Conservation (phyloP, 2,797 vertebrate species). For the Adelosebastes latens region DNA sequence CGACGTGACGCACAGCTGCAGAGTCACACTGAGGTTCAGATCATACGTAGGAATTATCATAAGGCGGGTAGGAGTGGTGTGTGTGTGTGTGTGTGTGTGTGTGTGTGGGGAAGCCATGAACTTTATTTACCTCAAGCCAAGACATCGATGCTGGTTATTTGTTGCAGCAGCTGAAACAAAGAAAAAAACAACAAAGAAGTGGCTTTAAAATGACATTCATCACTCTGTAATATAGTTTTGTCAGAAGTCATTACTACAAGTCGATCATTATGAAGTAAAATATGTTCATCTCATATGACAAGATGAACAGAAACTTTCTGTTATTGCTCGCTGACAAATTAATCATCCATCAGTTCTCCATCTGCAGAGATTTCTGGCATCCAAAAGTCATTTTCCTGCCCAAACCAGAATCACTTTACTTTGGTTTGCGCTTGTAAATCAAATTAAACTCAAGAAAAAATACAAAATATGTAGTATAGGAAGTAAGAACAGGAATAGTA, state of each 20-base stretch:
- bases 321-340: background rate
- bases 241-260: background rate
- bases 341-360: background rate
- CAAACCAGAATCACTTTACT: background rate
- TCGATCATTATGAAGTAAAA: background rate
- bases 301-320: background rate
- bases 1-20: background rate
- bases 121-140: conserved; percentile 72
- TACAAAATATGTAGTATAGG: background rate
- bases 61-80: background rate
- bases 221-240: background rate
- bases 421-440: background rate
- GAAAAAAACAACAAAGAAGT: conserved; percentile 9
- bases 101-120: background rate
- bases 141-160: conserved; percentile 71
- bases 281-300: background rate
- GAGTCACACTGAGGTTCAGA: conserved; percentile 5
- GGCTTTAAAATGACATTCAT: conserved; percentile 21
- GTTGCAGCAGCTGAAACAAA: conserved; percentile 56
- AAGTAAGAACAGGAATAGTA: background rate
- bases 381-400: background rate
- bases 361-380: background rate
- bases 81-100: background rate
- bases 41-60: conserved; percentile 15
- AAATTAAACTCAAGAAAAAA: background rate